Percentiles rank a stretch among this genome's conserved stretches.
Conservation (phyloP, 2,113 vertebrate genomes). For the Paradoxurus hermaphroditus region DNA sequence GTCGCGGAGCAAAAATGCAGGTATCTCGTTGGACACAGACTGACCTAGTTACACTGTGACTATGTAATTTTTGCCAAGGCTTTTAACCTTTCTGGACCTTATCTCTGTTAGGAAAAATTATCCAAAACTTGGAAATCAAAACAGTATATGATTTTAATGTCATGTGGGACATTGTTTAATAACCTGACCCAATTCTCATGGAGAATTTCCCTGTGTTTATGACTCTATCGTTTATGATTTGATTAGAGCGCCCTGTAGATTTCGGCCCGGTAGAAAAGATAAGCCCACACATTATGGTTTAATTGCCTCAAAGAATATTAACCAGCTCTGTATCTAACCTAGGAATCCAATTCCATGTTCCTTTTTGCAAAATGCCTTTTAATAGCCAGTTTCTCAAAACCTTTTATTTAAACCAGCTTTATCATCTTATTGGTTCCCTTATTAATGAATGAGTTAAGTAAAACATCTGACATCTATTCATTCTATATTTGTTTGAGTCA, state of each 20-base stretch:
- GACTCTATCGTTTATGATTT: background rate
- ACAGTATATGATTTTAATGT: background rate
- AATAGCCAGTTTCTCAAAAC: background rate
- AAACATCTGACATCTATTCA: background rate
- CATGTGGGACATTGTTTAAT: background rate
- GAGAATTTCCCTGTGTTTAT: background rate
- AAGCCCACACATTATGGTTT: background rate
- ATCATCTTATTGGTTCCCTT: background rate
- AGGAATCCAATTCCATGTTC: background rate
- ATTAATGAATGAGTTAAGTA: background rate
- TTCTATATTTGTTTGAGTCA: background rate
- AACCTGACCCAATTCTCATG: background rate
- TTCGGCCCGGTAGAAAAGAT: background rate
- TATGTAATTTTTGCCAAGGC: background rate
- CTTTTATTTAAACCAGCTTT: background rate
- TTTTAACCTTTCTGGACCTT: slow-evolving; percentile 20
- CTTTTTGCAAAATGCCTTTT: background rate
- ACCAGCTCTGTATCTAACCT: background rate
- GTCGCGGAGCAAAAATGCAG: rapidly evolving
- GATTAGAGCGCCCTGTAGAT: background rate
- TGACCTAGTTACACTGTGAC: background rate
- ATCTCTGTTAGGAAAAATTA: background rate
- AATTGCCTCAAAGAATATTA: background rate
- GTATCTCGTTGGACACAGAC: background rate
- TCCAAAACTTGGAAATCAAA: slow-evolving; percentile 2